Evolutionary conservation across 2,113 vertebrate species (phyloP), one percentile per base, ranked within the genome.

Genomic region (Tetraodon nigroviridis): DNA sequence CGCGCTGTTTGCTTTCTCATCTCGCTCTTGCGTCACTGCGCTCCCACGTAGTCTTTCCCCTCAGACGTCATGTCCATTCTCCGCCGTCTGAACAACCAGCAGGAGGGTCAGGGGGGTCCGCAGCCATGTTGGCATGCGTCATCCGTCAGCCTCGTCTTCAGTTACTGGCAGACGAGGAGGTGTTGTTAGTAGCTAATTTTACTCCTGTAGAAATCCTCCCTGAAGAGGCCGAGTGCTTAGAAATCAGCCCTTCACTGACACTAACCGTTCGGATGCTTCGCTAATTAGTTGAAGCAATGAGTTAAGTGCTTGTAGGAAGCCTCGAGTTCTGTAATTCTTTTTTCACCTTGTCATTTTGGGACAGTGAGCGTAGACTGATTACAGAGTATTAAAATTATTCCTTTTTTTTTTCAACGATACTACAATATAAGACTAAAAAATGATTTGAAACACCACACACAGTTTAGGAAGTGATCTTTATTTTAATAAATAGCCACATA

Each of bases 401-500:
- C 24, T 27, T 27, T 4, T 4, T 24, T 24, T 27, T 27, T 27
- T 27, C 5, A 6, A 27, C 24, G 24, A 27, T 27, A 10, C 10
- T 37, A 37, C 6, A 51, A 14, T 17, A 51, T 27, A 6, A 6
- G 5, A 51, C 15, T 22, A 17, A 48, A 46, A 50, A 49, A 27
- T 42, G 2, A 62, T 66, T 21, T 40, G 15, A 66, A 70, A 37
- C 41, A 19, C 66, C 45, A 65, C 29, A 60, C 44, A 52, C 27
- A 63, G 51, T 81, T 86, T 80, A 84, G 72, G 80, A 84, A 84
- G 80, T 84, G 75, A 85, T 83, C 73, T 91, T 92, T 90, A 92
- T 91, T 91, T 58, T 80, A 91, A 92, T 92, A 92, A 92, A 92
- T 92, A 91, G 80, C 81, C 76, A 90, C 88, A 90, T 91, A 92